phyloP scores from a whole-genome alignment of 1,140 invertebrate genomes.

The Drosophila funebris region DNA sequence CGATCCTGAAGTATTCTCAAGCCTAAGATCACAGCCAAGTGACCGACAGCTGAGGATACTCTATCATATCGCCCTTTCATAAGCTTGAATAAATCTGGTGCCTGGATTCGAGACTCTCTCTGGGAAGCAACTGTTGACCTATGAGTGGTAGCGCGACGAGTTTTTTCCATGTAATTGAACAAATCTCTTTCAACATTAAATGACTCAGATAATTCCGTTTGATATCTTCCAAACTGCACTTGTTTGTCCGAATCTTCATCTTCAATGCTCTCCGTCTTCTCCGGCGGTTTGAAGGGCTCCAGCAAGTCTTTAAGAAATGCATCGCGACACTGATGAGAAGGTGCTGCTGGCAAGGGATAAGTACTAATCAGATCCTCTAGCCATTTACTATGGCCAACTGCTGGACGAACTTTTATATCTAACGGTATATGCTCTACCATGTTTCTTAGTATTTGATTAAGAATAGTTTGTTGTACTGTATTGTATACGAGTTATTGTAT shows the following conservation, averaged over 20 bases:
- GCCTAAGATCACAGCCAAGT: slow-evolving; percentile 20
- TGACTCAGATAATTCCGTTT: neutral
- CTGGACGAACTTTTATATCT: neutral
- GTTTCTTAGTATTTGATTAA: neutral
- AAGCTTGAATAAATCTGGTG: slow-evolving; percentile 4
- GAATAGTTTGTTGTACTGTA: neutral
- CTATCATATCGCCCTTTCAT: slow-evolving; percentile 30
- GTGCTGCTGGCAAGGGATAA: neutral
- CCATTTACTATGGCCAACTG: neutral
- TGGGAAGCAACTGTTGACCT: neutral
- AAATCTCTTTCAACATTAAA: neutral
- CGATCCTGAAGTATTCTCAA: slow-evolving; percentile 15
- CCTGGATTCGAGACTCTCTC: neutral
- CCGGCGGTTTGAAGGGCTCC: neutral
- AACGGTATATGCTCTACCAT: neutral
- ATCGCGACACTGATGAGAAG: slow-evolving; percentile 15
- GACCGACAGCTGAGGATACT: slow-evolving; percentile 26
- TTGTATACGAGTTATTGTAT: neutral
- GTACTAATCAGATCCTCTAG: neutral
- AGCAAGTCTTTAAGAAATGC: slow-evolving; percentile 15
- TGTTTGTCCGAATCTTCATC: too few relatives aligned
- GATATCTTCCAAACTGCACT: too few relatives aligned
- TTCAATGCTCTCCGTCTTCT: neutral
- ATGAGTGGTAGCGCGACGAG: neutral
- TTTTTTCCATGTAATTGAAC: neutral